Evolutionary conservation across 1,140 invertebrate genomes (phyloP), one percentile per base, ranked within the genome.

Genomic region (Apis cerana): DNA sequence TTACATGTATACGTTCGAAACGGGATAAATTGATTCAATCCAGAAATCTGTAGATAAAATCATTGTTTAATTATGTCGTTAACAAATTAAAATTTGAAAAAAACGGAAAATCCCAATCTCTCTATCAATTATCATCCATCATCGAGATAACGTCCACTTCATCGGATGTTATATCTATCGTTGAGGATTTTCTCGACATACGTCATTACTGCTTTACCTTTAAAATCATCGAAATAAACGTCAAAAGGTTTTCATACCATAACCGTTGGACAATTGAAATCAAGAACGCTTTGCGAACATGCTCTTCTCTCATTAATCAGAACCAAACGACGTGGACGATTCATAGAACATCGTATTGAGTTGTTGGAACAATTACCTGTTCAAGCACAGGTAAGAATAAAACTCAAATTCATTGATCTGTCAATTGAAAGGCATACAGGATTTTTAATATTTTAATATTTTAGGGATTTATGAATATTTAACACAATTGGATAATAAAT

Each of bases 271-370:
- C 50, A 23, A 69, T 69, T 64, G 58, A 54, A 15, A 71, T 21
- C 48, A 33, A 71, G 43, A 23, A 62, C 61, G 1, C 21, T 59
- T 58, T 54, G n/a, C 56, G 27, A 85, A 59, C 62, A 52, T 27
- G 50, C 33, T 50, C 19, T 68, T 59, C 76, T 69, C 76, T 77
- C 76, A 61, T 86, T 85, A 86, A 86, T 86, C 85, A 85, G 54
- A 48, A 33, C 23, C 10, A 68, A 59, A 27, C 54, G 54, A 61
- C 65, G 23, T 27, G 65, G 27, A 76, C 68, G 71, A 67, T 43
- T 68, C 76, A 74, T 72, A 62, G 54, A 82, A 58, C 23, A 62
- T 59, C 85, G 67, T 80, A 77, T 84, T 81, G 58, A 71, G 71
- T 84, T 62, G 59, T 19, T 59, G 17, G 48, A 52, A 59, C 50